A percentile compares a stretch with the other conserved stretches of the same genome.
phyloP scores from a whole-genome alignment of 2,113 vertebrate genomes.

The Python bivittatus region DNA sequence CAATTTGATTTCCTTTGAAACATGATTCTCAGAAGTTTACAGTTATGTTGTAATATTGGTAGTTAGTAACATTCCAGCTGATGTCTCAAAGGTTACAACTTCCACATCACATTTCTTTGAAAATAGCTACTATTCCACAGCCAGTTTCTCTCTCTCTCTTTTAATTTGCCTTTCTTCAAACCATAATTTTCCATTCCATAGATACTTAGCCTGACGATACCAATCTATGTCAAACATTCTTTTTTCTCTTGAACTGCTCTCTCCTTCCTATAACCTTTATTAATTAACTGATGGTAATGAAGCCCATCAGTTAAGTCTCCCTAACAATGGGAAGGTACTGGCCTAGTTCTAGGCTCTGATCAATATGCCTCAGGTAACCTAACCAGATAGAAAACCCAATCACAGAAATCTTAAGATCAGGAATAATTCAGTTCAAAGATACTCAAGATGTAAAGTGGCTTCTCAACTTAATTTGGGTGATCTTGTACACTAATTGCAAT shows the following conservation, averaged over 20 bases:
- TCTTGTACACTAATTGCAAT: not conserved
- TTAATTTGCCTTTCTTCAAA: not conserved
- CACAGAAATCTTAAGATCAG: not conserved
- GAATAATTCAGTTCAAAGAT: not conserved
- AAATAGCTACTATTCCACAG: not conserved
- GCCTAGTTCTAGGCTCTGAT: not conserved
- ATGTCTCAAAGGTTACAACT: not conserved
- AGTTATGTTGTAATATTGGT: not conserved
- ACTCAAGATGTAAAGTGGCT: not conserved
- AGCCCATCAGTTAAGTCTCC: not conserved
- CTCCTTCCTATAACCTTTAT: not conserved
- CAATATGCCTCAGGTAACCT: not conserved
- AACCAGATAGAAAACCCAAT: not conserved
- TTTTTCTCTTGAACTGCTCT: not conserved
- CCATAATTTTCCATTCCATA: not conserved
- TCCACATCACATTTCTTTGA: not conserved
- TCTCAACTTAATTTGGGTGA: not conserved
- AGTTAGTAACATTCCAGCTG: not conserved
- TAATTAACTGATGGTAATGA: not conserved
- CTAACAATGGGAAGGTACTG: not conserved
- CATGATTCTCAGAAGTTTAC: not conserved
- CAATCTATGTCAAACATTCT: not conserved
- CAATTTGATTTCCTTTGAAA: not conserved
- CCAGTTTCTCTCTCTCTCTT: not conserved
- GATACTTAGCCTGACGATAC: not conserved